Conservation (phyloP, 2,888 invertebrate genomes). For the Horisme vitalbata region DNA sequence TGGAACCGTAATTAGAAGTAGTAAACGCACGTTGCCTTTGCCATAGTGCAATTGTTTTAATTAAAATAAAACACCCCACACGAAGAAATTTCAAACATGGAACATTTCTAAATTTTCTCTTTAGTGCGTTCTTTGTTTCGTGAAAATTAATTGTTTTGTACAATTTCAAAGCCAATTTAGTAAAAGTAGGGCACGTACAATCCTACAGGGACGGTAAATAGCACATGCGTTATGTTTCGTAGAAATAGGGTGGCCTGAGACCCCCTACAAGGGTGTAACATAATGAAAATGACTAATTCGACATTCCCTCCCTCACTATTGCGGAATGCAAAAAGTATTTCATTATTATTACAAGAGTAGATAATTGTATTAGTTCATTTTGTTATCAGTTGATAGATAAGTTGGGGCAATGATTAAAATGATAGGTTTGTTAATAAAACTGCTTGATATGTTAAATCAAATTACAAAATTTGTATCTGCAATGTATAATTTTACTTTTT, state of each 20-base stretch:
- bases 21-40: constrained; percentile 38
- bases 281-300: constrained; percentile 43
- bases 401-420: not conserved
- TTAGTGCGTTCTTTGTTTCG: constrained; percentile 19
- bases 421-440: constrained; percentile 1
- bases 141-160: constrained; percentile 20
- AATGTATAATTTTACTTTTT: too few relatives aligned
- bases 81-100: constrained; percentile 31
- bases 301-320: constrained; percentile 7
- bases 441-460: not conserved
- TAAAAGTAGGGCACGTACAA: constrained; percentile 43
- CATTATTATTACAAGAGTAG: not conserved
- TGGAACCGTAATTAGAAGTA: constrained; percentile 54
- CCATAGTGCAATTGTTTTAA: constrained; percentile 25
- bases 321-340: constrained; percentile 11
- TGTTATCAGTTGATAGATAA: constrained; percentile 13
- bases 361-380: constrained; percentile 1
- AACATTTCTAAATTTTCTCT: constrained; percentile 26
- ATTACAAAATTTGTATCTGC: too few relatives aligned
- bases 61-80: constrained; percentile 33
- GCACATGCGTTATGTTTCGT: constrained; percentile 45
- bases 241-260: constrained; percentile 54
- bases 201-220: constrained; percentile 32
- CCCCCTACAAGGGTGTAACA: constrained; percentile 48
- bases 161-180: constrained; percentile 37